Evolutionary conservation across 2,888 invertebrate species (phyloP).

Genomic region (Eupeodes latifasciatus): DNA sequence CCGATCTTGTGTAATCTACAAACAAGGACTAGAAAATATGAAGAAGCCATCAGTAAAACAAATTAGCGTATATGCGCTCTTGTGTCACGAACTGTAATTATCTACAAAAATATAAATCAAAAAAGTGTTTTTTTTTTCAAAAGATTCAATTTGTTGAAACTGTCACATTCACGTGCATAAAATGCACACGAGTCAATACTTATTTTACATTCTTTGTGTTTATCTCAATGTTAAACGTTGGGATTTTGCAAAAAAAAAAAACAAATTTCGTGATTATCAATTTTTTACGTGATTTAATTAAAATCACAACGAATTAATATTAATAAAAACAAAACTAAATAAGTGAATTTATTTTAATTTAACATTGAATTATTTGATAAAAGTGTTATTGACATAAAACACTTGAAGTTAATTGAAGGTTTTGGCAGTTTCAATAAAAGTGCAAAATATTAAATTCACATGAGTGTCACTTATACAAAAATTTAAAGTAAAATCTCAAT

Average conservation of each 20-base stretch:
- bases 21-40: no score
- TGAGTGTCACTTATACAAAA: neutral
- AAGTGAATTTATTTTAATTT: neutral
- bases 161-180: neutral
- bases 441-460: neutral
- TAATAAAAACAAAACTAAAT: neutral
- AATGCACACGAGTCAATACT: neutral
- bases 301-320: neutral
- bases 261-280: conserved; percentile 2
- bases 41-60: no score
- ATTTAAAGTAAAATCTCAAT: no score
- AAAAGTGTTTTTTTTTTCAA: no score
- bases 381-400: neutral
- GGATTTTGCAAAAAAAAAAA: neutral
- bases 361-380: neutral
- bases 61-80: no score
- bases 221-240: neutral
- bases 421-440: neutral
- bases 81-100: no score
- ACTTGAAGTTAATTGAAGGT: neutral
- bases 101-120: no score
- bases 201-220: conserved; percentile 5
- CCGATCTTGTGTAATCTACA: no score
- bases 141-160: no score
- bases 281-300: conserved; percentile 21